phyloP scores from a whole-genome alignment of 1,140 invertebrate species.

The Neotoxoptera formosana region DNA sequence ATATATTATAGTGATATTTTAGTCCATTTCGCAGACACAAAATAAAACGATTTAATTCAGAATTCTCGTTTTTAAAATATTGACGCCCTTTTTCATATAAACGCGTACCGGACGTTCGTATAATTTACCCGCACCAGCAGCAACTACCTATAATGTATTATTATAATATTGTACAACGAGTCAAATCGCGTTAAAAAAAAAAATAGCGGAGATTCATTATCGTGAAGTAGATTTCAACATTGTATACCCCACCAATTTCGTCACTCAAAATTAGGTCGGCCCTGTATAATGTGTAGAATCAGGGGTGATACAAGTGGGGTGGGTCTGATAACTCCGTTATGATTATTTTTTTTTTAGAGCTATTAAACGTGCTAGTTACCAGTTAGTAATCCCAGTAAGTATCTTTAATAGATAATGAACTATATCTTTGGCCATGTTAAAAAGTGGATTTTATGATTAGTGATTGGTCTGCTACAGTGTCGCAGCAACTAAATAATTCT shows the following conservation, averaged over 20 bases:
- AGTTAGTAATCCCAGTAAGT: too few relatives aligned
- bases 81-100: background rate
- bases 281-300: background rate
- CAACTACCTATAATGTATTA: background rate
- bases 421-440: too few relatives aligned
- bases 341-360: too few relatives aligned
- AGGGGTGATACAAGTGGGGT: background rate
- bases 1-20: background rate
- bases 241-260: background rate
- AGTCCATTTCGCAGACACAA: background rate
- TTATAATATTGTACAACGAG: background rate
- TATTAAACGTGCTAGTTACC: background rate
- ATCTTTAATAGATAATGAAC: too few relatives aligned
- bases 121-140: too few relatives aligned
- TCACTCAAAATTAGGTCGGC: background rate
- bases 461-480: too few relatives aligned
- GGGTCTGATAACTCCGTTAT: rapidly evolving
- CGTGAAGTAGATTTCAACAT: background rate
- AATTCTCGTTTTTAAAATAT: background rate
- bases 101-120: background rate
- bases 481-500: background rate
- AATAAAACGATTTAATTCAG: background rate
- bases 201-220: background rate
- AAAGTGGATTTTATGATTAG: too few relatives aligned
- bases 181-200: background rate